Evolutionary conservation across 2,888 invertebrate species (phyloP).

Genomic region (Phaonia tiefii): DNA sequence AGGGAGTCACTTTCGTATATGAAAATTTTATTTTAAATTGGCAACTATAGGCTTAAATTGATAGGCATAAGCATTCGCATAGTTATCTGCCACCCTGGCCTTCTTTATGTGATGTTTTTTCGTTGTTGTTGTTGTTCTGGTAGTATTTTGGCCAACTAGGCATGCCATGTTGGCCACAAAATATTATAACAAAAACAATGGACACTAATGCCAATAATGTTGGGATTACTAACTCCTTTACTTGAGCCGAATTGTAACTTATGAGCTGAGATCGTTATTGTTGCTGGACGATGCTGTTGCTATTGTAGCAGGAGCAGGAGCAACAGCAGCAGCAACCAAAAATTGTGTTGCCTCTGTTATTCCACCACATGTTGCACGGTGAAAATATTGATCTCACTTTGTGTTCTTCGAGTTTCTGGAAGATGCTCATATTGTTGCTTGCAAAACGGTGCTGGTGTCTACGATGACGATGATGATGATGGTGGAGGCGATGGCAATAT

Average conservation of each 20-base stretch:
- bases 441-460: conserved; percentile 33
- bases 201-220: conserved; percentile 67
- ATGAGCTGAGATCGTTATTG: conserved; percentile 57
- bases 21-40: conserved; percentile 66
- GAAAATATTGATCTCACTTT: conserved; percentile 54
- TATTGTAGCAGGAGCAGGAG: conserved; percentile 13
- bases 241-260: conserved; percentile 43
- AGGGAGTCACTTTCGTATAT: conserved; percentile 9
- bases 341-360: conserved; percentile 33
- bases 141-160: not conserved
- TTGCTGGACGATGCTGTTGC: conserved; percentile 21
- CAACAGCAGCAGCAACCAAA: conserved; percentile 23
- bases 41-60: conserved; percentile 63
- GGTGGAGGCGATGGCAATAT: conserved; percentile 51
- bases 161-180: conserved; percentile 60
- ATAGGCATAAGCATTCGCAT: conserved; percentile 31
- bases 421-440: conserved; percentile 38
- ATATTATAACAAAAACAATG: conserved; percentile 63
- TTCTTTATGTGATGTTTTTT: conserved; percentile 48
- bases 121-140: conserved; percentile 31
- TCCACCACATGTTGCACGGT: too few relatives aligned
- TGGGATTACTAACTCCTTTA: conserved; percentile 53
- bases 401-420: not conserved
- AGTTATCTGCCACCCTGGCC: conserved; percentile 17
- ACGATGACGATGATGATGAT: conserved; percentile 30